These are phyloP conservation scores for Camelus dromedarius DNA, from an alignment of 2,113 vertebrate genomes.

Conservation along the genomic window DNA sequence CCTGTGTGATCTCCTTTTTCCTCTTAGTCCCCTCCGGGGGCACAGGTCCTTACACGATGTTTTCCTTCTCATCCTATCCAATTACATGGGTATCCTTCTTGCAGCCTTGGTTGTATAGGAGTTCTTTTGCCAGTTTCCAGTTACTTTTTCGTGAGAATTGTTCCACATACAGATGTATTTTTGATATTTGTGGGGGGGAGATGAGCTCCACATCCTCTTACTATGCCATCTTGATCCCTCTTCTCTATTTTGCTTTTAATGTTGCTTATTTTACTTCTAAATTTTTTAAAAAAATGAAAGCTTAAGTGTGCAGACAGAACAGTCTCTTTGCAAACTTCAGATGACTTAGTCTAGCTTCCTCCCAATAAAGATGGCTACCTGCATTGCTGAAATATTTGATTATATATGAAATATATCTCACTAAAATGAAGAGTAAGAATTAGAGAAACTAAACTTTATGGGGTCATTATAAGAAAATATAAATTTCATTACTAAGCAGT, in stretches of 20 bases:
- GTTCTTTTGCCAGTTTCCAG: neutral
- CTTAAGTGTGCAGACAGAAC: neutral
- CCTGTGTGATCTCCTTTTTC: neutral
- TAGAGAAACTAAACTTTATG: neutral
- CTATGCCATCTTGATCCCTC: neutral
- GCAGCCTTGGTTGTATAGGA: neutral
- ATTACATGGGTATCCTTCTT: neutral
- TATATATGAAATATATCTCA: neutral
- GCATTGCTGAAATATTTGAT: neutral
- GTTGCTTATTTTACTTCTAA: constrained; percentile 22
- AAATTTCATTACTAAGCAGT: constrained; percentile 19
- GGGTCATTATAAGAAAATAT: neutral
- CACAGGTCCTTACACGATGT: neutral
- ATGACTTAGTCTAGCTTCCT: neutral
- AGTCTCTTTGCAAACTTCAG: neutral
- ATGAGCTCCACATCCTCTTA: neutral
- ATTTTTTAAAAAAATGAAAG: neutral
- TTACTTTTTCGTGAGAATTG: neutral
- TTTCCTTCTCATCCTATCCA: neutral
- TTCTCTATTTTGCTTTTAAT: neutral
- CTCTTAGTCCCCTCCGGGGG: neutral
- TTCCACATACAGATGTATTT: neutral
- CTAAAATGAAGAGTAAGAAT: constrained; percentile 2
- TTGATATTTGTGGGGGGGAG: neutral
- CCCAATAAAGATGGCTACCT: neutral